These are phyloP conservation scores for Nannoperca obscura DNA, from an alignment of 2,797 vertebrate species.

Conservation along the genomic window DNA sequence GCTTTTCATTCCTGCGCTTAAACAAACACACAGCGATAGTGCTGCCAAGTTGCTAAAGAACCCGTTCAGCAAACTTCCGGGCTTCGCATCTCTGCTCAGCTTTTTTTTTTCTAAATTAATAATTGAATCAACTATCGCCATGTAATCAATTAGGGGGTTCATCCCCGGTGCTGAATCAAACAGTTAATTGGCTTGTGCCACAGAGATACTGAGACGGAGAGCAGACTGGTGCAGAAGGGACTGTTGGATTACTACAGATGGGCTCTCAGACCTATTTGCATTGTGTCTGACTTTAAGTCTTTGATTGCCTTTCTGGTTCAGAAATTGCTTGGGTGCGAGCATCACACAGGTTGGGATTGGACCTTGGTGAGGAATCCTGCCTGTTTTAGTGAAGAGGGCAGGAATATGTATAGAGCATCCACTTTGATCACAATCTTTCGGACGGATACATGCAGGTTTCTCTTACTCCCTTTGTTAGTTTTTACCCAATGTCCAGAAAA, in stretches of 20 bases:
- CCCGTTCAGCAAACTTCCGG: conserved; percentile 69
- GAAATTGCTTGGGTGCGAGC: conserved; percentile 68
- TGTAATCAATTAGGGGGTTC: conserved; percentile 85
- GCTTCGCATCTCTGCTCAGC: conserved; percentile 50
- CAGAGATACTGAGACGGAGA: conserved; percentile 66
- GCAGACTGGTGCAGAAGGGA: conserved; percentile 68
- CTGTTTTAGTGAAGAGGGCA: conserved; percentile 63
- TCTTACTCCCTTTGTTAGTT: conserved; percentile 75
- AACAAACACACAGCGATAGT: conserved; percentile 62
- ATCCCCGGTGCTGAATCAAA: conserved; percentile 74
- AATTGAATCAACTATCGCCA: conserved; percentile 81
- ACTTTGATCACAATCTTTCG: conserved; percentile 77
- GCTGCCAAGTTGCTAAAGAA: conserved; percentile 64
- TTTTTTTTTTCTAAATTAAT: conserved; percentile 81
- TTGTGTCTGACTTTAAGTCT: conserved; percentile 73
- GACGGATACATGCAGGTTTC: conserved; percentile 69
- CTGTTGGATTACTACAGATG: conserved; percentile 78
- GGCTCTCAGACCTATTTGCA: conserved; percentile 76
- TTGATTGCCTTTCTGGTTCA: conserved; percentile 72
- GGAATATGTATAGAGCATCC: conserved; percentile 42
- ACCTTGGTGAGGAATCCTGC: conserved; percentile 61
- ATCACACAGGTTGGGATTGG: conserved; percentile 61
- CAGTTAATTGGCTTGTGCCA: conserved; percentile 86
- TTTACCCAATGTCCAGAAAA: conserved; percentile 70
- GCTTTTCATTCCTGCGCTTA: conserved; percentile 64